Percentiles rank a stretch among this genome's conserved stretches.
Evolutionary conservation across 2,888 invertebrate species (phyloP).

Genomic region (Patella ulyssiponensis): DNA sequence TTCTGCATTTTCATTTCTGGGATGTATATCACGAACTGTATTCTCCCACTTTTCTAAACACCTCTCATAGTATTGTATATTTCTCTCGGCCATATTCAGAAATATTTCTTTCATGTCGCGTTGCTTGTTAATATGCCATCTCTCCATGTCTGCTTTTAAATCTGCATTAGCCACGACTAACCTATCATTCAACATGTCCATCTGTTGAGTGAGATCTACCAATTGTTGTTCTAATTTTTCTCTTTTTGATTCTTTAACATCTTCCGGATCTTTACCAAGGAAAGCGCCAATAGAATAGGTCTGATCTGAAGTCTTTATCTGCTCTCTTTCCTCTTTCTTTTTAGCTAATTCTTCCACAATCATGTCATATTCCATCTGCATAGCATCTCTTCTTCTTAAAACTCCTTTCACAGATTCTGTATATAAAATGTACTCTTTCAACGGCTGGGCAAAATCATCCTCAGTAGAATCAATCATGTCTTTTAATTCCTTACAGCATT

Average conservation of each 20-base stretch:
- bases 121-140: conserved; percentile 80
- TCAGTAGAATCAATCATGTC: conserved; percentile 68
- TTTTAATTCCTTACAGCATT: conserved; percentile 59
- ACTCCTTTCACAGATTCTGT: conserved; percentile 79
- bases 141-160: conserved; percentile 79
- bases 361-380: conserved; percentile 79
- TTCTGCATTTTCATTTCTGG: not conserved
- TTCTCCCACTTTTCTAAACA: conserved; percentile 4
- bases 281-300: conserved; percentile 72
- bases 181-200: conserved; percentile 75
- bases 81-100: conserved; percentile 78
- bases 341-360: conserved; percentile 79
- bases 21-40: not conserved
- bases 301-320: conserved; percentile 74
- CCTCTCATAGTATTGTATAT: conserved; percentile 79
- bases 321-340: conserved; percentile 78
- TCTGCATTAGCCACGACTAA: conserved; percentile 81
- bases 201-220: conserved; percentile 72
- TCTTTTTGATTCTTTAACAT: conserved; percentile 75
- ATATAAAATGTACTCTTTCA: conserved; percentile 79
- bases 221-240: conserved; percentile 66
- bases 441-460: conserved; percentile 69
- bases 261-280: conserved; percentile 77
- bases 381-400: conserved; percentile 77
- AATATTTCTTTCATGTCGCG: conserved; percentile 79